Evolutionary conservation across 1,140 invertebrate genomes (phyloP), one percentile per base, ranked within the genome.

Genomic region (Bombus soroeensis): DNA sequence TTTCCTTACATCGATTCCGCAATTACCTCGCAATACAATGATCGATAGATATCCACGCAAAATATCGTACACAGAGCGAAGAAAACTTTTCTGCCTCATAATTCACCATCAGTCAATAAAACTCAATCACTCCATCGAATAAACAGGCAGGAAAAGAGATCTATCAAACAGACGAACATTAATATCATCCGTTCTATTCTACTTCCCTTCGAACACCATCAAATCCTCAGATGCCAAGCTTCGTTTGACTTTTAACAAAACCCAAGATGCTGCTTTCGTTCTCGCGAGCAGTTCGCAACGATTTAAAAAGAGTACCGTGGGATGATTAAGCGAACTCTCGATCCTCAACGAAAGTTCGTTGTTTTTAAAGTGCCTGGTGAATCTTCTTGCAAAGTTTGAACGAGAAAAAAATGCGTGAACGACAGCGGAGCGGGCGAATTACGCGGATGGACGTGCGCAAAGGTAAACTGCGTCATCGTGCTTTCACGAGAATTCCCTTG

Each of bases 291-390:
- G 10, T 9, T 72, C 5, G 13, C 12, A 5, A 13, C 73, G 9
- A 32, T 18, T 73, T 32, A 43, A 47, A 47, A 76, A 25, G 73
- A 57, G 12, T 25, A 37, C 25, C n/a, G 18, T 13, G 12, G 28
- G 22, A 34, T 70, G 43, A 71, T 78, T 59, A 71, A 83, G 47
- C 37, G 73, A 77, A 70, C 70, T 70, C n/a, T 41, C 74, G 28
- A 59, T 6, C 32, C 28, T 53, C 22, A 1, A 9, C 12, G 10
- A 53, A 53, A 57, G 73, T 77, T 83, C 41, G 32, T 75, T 34
- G n/a, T 59, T 43, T 78, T 8, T 22, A 9, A 37, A 32, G 5
- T 39, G 25, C 15, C 5, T 25, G 41, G 13, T 0, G 39, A 72
- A 62, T 25, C 53, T 81, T 37, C 43, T 71, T 15, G 9, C 32